phyloP scores from a whole-genome alignment of 2,113 vertebrate genomes.

The Dasyurus viverrinus region DNA sequence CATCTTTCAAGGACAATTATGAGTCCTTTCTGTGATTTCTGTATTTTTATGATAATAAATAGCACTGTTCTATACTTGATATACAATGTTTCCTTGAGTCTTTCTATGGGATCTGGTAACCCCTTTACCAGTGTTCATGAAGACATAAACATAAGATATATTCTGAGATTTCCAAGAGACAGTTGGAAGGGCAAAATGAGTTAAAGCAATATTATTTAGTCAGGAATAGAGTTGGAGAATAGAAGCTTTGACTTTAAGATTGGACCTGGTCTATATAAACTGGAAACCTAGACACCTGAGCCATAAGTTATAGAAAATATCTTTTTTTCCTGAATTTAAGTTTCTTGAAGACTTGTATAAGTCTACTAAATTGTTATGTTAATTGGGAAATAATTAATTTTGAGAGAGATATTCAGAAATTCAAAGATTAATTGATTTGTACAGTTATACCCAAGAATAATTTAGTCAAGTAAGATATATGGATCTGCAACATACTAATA shows the following conservation, averaged over 20 bases:
- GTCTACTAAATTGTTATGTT: neutral
- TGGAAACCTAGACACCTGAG: neutral
- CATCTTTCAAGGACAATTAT: neutral
- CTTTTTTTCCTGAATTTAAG: neutral
- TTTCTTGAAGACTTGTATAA: neutral
- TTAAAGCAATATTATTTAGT: neutral
- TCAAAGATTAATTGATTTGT: neutral
- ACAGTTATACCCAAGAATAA: neutral
- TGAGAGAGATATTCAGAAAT: neutral
- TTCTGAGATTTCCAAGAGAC: neutral
- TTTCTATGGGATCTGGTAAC: neutral
- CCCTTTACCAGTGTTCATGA: neutral
- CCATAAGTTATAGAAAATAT: neutral
- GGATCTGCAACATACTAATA: neutral
- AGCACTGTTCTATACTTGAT: neutral
- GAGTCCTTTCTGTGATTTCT: neutral
- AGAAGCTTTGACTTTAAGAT: neutral
- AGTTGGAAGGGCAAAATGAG: neutral
- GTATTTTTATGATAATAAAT: neutral
- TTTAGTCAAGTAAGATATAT: neutral
- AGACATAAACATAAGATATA: neutral
- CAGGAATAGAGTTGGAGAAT: neutral
- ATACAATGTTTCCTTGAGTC: neutral
- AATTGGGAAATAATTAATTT: neutral
- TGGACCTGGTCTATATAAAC: neutral